A percentile compares a stretch with the other conserved stretches of the same genome.
These are phyloP conservation scores for Sialis fuliginosa DNA, from an alignment of 2,888 invertebrate genomes.

Conservation along the genomic window DNA sequence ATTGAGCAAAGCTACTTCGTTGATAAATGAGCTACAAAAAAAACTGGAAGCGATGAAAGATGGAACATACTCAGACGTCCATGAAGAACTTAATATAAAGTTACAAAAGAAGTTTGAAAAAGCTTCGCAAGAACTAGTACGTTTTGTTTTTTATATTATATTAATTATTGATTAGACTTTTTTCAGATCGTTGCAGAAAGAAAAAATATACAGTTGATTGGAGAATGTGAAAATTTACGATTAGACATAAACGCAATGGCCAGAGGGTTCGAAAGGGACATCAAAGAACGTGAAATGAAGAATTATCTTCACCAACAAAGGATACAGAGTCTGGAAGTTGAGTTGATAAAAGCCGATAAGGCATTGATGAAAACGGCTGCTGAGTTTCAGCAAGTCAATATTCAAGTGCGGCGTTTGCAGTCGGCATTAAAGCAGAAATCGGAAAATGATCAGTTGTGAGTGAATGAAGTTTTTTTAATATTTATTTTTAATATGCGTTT, in stretches of 20 bases:
- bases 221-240: constrained; percentile 38
- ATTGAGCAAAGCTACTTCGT: constrained; percentile 33
- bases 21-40: constrained; percentile 32
- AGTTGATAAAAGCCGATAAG: constrained; percentile 20
- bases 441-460: constrained; percentile 13
- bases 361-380: constrained; percentile 17
- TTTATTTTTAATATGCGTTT: background rate
- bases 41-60: constrained; percentile 28
- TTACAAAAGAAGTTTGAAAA: constrained; percentile 36
- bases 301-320: constrained; percentile 26
- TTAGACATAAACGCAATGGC: constrained; percentile 38
- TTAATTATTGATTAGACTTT: background rate
- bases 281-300: constrained; percentile 38
- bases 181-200: constrained; percentile 34
- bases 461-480: constrained; percentile 5
- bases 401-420: constrained; percentile 18
- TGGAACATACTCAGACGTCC: constrained; percentile 22
- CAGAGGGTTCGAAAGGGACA: constrained; percentile 33
- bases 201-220: constrained; percentile 33
- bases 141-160: no score
- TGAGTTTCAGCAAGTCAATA: constrained; percentile 15
- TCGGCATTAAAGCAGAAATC: constrained; percentile 13
- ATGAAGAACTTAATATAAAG: constrained; percentile 23
- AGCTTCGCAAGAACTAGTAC: constrained; percentile 32
- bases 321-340: constrained; percentile 23